Conservation (phyloP, 2,797 vertebrate genomes). For the Manis crassicaudata region DNA sequence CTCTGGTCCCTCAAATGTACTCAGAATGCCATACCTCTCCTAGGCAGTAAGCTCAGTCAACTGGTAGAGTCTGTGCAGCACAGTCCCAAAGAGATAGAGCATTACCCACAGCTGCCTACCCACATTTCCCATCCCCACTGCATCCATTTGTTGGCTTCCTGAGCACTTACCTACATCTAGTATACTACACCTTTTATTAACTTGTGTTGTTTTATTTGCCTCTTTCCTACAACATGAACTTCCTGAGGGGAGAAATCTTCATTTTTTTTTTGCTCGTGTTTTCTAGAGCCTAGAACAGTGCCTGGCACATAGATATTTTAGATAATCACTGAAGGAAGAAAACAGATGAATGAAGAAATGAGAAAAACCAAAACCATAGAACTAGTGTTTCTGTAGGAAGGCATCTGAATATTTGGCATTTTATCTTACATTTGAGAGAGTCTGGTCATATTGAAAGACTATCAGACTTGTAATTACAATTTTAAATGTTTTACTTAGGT, state of each 20-base stretch:
- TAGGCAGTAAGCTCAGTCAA: background rate
- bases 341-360: background rate
- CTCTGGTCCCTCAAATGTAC: too few species aligned
- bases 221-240: background rate
- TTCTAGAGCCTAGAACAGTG: background rate
- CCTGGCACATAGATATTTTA: background rate
- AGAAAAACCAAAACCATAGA: background rate
- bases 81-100: background rate
- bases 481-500: background rate
- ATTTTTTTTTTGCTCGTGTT: background rate
- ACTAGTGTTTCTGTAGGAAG: background rate
- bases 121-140: background rate
- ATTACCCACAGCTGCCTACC: background rate
- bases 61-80: background rate
- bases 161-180: background rate
- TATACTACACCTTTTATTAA: background rate
- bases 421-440: background rate
- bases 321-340: background rate
- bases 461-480: background rate
- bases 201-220: background rate
- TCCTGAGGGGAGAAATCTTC: background rate
- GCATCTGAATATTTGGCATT: constrained; percentile 4
- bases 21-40: background rate
- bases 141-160: background rate
- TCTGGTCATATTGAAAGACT: constrained; percentile 1